Evolutionary conservation across 2,888 invertebrate genomes (phyloP), one percentile per base, ranked within the genome.

Genomic region (Agrochola litura): DNA sequence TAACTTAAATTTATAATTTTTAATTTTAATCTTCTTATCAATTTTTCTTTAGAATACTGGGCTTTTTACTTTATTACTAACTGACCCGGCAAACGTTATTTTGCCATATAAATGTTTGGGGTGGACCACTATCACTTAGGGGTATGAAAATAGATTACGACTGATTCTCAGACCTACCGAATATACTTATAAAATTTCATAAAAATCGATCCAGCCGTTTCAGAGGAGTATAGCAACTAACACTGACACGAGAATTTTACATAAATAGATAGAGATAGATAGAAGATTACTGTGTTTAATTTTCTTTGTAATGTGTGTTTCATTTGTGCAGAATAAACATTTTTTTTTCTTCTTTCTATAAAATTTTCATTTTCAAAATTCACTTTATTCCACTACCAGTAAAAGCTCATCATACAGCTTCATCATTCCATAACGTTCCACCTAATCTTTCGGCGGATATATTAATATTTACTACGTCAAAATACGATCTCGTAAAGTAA

Each of bases 401-500:
- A 4, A n/a, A 9, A 14, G 6, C 19, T 43, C 41, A 71, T 49
- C 14, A 41, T 6, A 37, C 8, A 64, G 37, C 56, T 25, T 56
- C 9, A 25, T 10, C 16, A 60, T 49, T 19, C 41, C 14, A 14
- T 14, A 70, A 30, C n/a, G 37, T 30, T n/a, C 14, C 41, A 37
- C n/a, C 54, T 83, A 76, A 77, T 69, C 68, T 69, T 49, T 61
- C n/a, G 49, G 12, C 41, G 9, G n/a, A 41, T 56, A 49, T 41
- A 75, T 52, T 75, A 60, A 71, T 66, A 80, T 68, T 37, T 54
- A 70, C 30, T 37, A 66, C 61, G 37, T 60, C 71, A 72, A 80
- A 80, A 81, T 76, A 71, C 41, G 71, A 76, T 25, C 52, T 37
- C 3, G 12, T 37, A n/a, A 54, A 69, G 58, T 66, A 81, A 72